phyloP scores from a whole-genome alignment of 2,113 vertebrate genomes.

The Chaetops frenatus region DNA sequence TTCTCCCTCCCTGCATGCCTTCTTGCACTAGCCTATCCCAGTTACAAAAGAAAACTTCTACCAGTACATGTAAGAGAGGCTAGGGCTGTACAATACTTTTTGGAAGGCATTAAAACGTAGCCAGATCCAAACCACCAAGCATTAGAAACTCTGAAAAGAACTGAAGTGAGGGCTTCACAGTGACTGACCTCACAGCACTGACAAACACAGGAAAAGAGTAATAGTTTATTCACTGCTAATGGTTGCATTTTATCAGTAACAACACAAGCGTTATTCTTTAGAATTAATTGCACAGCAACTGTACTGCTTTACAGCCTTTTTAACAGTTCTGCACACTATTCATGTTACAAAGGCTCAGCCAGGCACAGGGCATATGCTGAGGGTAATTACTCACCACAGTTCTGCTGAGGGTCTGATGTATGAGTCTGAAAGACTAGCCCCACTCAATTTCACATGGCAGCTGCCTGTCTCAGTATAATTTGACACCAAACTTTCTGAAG shows the following conservation, averaged over 20 bases:
- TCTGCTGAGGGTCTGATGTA: neutral
- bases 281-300: neutral
- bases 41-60: neutral
- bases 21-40: neutral
- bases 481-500: neutral
- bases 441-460: neutral
- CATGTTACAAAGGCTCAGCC: neutral
- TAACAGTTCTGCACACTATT: neutral
- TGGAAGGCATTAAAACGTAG: neutral
- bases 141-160: neutral
- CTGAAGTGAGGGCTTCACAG: neutral
- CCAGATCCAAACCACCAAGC: neutral
- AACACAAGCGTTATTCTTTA: neutral
- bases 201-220: neutral
- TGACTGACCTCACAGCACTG: neutral
- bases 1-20: neutral
- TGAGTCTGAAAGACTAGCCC: neutral
- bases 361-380: neutral
- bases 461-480: neutral
- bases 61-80: neutral
- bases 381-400: neutral
- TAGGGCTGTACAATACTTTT: neutral
- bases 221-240: neutral
- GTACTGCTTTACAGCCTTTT: constrained; percentile 7
- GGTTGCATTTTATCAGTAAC: neutral